Base-by-base conservation (phyloP, 2,113 vertebrate species). In the Cavia porcellus region DNA sequence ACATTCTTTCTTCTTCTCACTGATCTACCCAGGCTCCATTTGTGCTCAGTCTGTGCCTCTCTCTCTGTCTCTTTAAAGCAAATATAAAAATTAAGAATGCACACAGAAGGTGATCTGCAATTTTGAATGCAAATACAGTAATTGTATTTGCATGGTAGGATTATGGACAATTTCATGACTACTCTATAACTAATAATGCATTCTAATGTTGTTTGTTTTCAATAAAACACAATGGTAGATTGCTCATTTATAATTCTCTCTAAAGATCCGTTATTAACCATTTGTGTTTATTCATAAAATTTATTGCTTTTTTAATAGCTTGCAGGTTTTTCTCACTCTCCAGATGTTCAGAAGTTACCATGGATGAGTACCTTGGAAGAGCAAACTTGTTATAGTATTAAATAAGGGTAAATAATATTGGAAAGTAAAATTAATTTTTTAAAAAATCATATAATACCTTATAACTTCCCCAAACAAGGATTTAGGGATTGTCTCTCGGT, bases 391-490 rank as follows among this genome's bases (percentile, higher is more conserved):
- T 87, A 72, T 72, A 84, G n/a, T 92, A 84, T 88, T 45, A 94
- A 66, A 57, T 9, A 22, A 80, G 45, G 24, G 64, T 94, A 89
- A 94, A 91, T 83, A 92, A 70, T 80, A 92, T 94, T 95, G 93
- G 61, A 83, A 92, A 86, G 28, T 79, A 80, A 86, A 94, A 93
- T 64, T 50, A 72, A 42, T 93, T 96, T 97, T 61, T 85, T n/a
- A 17, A 94, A 93, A 92, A 94, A 55, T 77, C 42, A 64, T 89
- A 75, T 86, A 95, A 93, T 72, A 42, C 74, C 89, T 88, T 97
- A 95, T 95, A 94, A 97, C 93, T 38, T n/a, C 24, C 89, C 50
- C 7, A 95, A 91, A 96, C 62, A 84, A 96, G 80, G 79, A 97
- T 87, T 95, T 83, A 77, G 84, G 93, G 61, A 77, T 95, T 92